A percentile compares a stretch with the other conserved stretches of the same genome.
Evolutionary conservation across 2,113 vertebrate genomes (phyloP).

Genomic region (Chaetorhynchus papuensis): DNA sequence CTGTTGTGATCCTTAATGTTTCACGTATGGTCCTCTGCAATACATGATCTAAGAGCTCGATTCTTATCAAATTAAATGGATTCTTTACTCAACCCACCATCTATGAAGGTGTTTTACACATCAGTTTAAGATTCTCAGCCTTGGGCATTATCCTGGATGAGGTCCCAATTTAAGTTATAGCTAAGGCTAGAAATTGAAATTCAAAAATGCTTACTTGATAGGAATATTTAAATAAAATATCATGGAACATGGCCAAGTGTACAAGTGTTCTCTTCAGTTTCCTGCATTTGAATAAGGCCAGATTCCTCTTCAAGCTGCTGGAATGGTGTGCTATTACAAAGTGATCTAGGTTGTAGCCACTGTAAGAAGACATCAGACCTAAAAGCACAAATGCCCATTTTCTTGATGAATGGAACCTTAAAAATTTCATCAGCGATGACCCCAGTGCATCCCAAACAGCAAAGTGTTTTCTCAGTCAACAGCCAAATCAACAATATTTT

Average conservation of each 20-base stretch:
- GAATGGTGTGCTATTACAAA: neutral
- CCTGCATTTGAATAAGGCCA: neutral
- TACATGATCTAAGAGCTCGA: neutral
- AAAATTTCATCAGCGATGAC: neutral
- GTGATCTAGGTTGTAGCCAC: fast-evolving
- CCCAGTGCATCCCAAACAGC: neutral
- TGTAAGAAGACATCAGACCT: neutral
- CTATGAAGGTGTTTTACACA: neutral
- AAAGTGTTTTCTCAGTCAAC: neutral
- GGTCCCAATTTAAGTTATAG: neutral
- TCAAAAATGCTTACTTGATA: neutral
- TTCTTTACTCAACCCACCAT: neutral
- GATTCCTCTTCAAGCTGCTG: neutral
- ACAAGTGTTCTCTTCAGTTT: neutral
- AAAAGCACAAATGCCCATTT: neutral
- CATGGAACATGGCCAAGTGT: neutral
- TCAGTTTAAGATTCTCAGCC: neutral
- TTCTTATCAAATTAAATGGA: neutral
- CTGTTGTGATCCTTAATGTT: neutral
- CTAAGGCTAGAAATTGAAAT: neutral
- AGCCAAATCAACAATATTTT: neutral
- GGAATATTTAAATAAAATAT: neutral
- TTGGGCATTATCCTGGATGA: neutral
- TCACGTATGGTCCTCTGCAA: neutral
- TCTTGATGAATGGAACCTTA: neutral